phyloP scores from a whole-genome alignment of 2,888 invertebrate genomes.

The Xestoiulus laeticollis region DNA sequence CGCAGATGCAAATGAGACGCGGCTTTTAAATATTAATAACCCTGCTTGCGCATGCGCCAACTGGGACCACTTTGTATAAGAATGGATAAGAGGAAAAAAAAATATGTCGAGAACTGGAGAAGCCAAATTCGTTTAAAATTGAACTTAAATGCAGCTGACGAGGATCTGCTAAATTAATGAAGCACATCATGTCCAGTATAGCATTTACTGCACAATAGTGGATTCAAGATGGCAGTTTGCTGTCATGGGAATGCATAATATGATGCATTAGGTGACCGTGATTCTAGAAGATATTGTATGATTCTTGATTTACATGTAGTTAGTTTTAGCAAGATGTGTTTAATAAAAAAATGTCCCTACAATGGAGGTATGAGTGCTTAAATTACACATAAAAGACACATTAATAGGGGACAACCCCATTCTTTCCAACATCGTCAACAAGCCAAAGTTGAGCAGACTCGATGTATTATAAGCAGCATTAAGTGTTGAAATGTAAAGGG shows the following conservation, averaged over 20 bases:
- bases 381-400: neutral
- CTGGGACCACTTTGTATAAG: neutral
- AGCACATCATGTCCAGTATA: too few species aligned
- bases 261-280: too few species aligned
- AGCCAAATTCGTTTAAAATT: neutral
- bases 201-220: too few species aligned
- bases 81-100: neutral
- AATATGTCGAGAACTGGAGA: neutral
- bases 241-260: too few species aligned
- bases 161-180: neutral
- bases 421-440: neutral
- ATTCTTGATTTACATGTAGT: too few species aligned
- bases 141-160: neutral
- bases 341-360: too few species aligned
- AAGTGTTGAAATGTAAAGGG: conserved; percentile 10
- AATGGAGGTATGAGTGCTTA: too few species aligned
- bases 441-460: conserved; percentile 6
- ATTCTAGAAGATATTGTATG: too few species aligned
- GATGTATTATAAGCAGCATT: neutral
- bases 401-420: neutral
- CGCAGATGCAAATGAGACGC: neutral
- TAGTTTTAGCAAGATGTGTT: too few species aligned
- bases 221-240: too few species aligned
- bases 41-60: neutral
- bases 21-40: conserved; percentile 15